Evolutionary conservation across 1,140 invertebrate species (phyloP).

Genomic region (Oppia nitens): DNA sequence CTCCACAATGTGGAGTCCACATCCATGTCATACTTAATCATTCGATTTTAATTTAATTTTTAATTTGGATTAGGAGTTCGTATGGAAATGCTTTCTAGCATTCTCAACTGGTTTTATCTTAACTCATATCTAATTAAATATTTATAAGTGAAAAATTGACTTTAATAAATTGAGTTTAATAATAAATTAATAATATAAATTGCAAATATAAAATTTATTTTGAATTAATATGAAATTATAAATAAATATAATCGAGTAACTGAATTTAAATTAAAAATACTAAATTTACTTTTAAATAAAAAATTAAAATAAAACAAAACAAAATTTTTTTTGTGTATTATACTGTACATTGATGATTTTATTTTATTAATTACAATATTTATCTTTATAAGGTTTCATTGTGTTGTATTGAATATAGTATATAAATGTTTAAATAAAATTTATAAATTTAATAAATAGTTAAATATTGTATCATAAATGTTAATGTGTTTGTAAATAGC

Average conservation of each 20-base stretch:
- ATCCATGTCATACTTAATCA: no score
- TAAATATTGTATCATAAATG: no score
- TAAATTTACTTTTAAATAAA: conserved; percentile 15
- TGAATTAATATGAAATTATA: neutral
- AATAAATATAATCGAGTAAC: neutral
- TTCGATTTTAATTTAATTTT: no score
- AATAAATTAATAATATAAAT: no score
- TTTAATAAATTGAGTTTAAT: conserved; percentile 20
- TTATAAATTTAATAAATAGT: no score
- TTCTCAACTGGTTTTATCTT: no score
- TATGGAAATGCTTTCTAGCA: no score
- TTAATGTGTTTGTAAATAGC: no score
- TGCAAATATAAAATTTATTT: conserved; percentile 5
- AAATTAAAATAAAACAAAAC: neutral
- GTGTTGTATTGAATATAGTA: no score
- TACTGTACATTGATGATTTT: neutral
- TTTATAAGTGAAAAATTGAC: neutral
- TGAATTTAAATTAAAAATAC: neutral
- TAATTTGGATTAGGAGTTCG: no score
- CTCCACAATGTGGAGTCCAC: no score
- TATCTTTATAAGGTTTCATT: neutral
- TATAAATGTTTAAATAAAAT: no score
- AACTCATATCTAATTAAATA: neutral
- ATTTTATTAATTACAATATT: neutral
- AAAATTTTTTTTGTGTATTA: neutral